A percentile compares a stretch with the other conserved stretches of the same genome.
These are phyloP conservation scores for Imbricaverruca yamaguchii DNA, from an alignment of 2,888 invertebrate genomes.

Conservation along the genomic window DNA sequence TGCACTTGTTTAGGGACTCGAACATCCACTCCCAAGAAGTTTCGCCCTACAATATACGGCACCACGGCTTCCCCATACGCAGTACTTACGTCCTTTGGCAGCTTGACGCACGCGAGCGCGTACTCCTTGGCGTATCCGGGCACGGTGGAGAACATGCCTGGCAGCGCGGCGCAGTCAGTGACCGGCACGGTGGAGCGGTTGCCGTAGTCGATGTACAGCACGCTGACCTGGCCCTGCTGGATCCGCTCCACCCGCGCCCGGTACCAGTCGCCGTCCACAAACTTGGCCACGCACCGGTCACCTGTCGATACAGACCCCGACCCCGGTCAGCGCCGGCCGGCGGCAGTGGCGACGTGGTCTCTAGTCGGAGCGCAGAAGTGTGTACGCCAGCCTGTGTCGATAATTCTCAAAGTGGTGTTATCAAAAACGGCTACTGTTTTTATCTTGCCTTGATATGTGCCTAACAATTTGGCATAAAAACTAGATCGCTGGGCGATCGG, in stretches of 20 bases:
- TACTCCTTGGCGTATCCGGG: constrained; percentile 65
- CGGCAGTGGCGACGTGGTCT: no score
- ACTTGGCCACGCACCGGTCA: constrained; percentile 84
- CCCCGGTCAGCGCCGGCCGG: no score
- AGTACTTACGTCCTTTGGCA: constrained; percentile 69
- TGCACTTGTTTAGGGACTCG: no score
- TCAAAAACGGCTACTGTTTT: no score
- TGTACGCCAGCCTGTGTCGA: no score
- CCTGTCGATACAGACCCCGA: constrained; percentile 42
- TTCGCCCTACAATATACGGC: no score
- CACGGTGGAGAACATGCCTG: constrained; percentile 59
- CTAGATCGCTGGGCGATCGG: no score
- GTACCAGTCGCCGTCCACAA: constrained; percentile 92
- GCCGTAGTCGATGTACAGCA: constrained; percentile 93
- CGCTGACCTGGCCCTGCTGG: constrained; percentile 61
- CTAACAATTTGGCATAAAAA: no score
- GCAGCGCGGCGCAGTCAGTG: constrained; percentile 69
- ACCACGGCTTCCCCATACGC: neutral
- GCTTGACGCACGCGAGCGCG: constrained; percentile 67
- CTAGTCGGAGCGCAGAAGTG: no score
- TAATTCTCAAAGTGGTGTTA: no score
- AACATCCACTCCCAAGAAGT: no score
- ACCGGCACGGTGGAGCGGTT: constrained; percentile 63
- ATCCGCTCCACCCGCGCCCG: constrained; percentile 66
- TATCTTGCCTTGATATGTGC: no score